Evolutionary conservation across 2,113 vertebrate genomes (phyloP).

Genomic region (Anser cygnoides): DNA sequence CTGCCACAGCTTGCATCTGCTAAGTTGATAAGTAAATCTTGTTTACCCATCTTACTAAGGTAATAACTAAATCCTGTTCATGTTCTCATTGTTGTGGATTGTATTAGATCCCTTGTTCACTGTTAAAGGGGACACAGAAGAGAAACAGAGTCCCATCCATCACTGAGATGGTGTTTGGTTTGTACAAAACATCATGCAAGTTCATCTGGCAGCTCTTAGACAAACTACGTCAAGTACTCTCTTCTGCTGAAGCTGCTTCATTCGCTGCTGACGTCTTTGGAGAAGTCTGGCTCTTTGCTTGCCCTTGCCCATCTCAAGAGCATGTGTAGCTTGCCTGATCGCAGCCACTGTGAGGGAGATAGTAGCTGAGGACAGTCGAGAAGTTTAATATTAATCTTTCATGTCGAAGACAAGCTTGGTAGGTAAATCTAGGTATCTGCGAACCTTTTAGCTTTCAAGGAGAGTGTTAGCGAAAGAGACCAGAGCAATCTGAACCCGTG

Average conservation of each 20-base stretch:
- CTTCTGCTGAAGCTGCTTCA: background rate
- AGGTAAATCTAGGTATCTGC: background rate
- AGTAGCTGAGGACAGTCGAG: background rate
- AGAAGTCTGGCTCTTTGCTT: background rate
- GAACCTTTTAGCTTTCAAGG: background rate
- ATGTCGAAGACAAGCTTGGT: background rate
- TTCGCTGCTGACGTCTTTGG: background rate
- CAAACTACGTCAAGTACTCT: background rate
- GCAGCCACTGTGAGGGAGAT: background rate
- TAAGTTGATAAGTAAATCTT: conserved; percentile 32
- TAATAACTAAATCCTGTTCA: background rate
- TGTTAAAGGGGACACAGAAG: background rate
- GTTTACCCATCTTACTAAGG: background rate
- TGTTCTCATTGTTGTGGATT: background rate
- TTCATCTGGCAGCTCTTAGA: background rate
- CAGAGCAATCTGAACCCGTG: background rate
- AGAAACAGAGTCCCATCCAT: background rate
- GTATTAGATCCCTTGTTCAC: background rate
- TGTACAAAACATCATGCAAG: accelerated
- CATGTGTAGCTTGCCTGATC: background rate
- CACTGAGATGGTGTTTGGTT: background rate
- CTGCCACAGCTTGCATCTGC: background rate
- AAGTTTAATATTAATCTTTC: background rate
- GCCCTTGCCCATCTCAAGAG: background rate
- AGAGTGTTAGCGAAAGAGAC: background rate